Base-by-base conservation (phyloP, 1,140 invertebrate genomes). In the Camponotus vicinus region DNA sequence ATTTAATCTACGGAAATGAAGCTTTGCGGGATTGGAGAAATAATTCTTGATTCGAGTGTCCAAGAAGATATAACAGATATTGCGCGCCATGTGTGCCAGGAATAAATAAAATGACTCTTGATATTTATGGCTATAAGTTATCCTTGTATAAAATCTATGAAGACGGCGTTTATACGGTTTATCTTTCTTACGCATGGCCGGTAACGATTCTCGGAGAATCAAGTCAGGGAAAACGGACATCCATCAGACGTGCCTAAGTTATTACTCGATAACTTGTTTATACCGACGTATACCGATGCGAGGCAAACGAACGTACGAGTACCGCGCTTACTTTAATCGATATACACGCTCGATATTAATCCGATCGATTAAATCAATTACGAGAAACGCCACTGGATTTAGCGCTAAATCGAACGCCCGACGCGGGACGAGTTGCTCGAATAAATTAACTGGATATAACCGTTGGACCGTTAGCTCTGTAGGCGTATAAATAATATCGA, bases 311-410 rank as follows among this genome's bases (percentile, higher is more conserved):
- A 42, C 45, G 45, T 77, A 77, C 57, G 63, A 70, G 37, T 69
- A 83, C 63, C 15, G 76, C 76, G 55, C 69, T 88, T 84, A 66
- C 87, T 88, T 87, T 87, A 88, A 88, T 88, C 86, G 87, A 78
- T 75, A 77, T 63, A 11, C 66, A 77, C 75, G 66, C 45, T 88
- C 37, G 80, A 88, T 88, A 88, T 89, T 89, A 89, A 89, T 88
- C 82, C 86, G 82, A 13, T 63, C 86, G 88, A 89, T 89, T 89
- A 88, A 89, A 88, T 88, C 86, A 85, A 85, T 88, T 88, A 89
- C 75, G 82, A 82, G 40, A 88, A 88, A 85, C 75, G 88, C 82
- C 71, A 69, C 80, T 86, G 75, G 82, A 88, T 85, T 85, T 63
- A 76, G 67, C 45, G 73, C 71, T 70, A 49, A 67, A 82, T 40